Evolutionary conservation across 2,797 vertebrate species (phyloP).

Genomic region (Lithobates sylvaticus): DNA sequence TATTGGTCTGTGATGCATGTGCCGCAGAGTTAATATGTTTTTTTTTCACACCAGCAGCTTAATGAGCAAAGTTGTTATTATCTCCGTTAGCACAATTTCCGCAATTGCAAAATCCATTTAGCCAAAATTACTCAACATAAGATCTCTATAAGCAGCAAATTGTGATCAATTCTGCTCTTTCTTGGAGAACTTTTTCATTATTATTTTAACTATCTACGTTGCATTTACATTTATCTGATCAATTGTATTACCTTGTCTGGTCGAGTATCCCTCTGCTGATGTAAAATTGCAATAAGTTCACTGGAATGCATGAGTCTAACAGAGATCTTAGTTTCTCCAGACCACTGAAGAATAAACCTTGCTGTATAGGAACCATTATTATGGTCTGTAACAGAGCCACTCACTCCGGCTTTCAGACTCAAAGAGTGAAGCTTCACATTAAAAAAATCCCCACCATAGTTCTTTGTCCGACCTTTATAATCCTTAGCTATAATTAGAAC

Average conservation of each 20-base stretch:
- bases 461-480: constrained; percentile 61
- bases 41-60: too few species aligned
- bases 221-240: background rate
- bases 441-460: constrained; percentile 69
- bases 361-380: constrained; percentile 69
- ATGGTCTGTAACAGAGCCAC: constrained; percentile 65
- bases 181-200: too few species aligned
- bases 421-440: constrained; percentile 63
- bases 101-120: too few species aligned
- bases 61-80: too few species aligned
- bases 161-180: too few species aligned
- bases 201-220: background rate
- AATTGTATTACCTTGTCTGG: constrained; percentile 63
- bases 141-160: too few species aligned
- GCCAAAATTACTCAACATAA: too few species aligned
- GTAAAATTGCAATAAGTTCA: constrained; percentile 65
- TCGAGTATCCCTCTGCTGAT: constrained; percentile 61
- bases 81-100: too few species aligned
- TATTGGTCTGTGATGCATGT: too few species aligned
- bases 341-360: constrained; percentile 66
- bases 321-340: constrained; percentile 63
- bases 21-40: too few species aligned
- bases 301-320: constrained; percentile 70
- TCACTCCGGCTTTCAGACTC: constrained; percentile 63
- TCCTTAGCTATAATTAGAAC: constrained; percentile 64